These are phyloP conservation scores for Pteria penguin DNA, from an alignment of 2,888 invertebrate genomes.

Conservation along the genomic window DNA sequence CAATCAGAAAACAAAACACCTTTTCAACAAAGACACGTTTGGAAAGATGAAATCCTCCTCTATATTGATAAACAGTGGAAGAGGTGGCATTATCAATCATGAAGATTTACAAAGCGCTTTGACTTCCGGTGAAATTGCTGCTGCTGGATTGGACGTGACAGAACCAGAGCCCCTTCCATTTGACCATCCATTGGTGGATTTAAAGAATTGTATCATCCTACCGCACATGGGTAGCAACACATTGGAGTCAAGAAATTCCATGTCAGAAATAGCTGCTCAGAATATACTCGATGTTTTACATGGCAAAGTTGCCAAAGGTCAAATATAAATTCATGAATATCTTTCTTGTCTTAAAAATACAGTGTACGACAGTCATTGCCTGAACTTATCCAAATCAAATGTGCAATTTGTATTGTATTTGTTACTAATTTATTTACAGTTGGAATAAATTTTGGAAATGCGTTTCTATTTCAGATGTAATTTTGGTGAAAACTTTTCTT, in stretches of 20 bases:
- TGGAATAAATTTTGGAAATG: too few relatives aligned
- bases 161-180: conserved; percentile 93
- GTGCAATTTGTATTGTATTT: too few relatives aligned
- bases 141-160: conserved; percentile 94
- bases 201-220: conserved; percentile 90
- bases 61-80: conserved; percentile 91
- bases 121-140: conserved; percentile 85
- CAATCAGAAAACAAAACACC: conserved; percentile 87
- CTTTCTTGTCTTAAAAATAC: too few relatives aligned
- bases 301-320: conserved; percentile 84
- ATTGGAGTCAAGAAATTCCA: conserved; percentile 86
- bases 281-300: conserved; percentile 89
- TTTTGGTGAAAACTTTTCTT: too few relatives aligned
- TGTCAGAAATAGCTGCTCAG: conserved; percentile 88
- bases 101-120: conserved; percentile 88
- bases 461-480: too few relatives aligned
- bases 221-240: conserved; percentile 96
- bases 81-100: conserved; percentile 86
- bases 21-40: conserved; percentile 90
- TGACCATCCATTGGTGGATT: conserved; percentile 86
- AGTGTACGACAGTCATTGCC: too few relatives aligned
- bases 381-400: too few relatives aligned
- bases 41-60: conserved; percentile 91
- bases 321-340: too few relatives aligned
- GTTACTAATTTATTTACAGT: too few relatives aligned